phyloP scores from a whole-genome alignment of 2,113 vertebrate genomes.

The Trinectes maculatus region DNA sequence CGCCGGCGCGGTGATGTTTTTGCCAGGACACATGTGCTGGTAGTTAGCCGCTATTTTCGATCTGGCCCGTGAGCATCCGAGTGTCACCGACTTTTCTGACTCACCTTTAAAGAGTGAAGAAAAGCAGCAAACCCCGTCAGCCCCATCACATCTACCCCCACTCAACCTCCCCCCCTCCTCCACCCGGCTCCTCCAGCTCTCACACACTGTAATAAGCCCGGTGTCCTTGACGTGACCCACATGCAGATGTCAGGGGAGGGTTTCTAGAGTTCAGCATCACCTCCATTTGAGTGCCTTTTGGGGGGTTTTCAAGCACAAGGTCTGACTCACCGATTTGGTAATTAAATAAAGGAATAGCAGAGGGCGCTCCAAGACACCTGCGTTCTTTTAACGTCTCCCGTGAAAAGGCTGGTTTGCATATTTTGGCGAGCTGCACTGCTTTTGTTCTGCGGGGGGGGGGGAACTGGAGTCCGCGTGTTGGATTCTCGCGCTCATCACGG shows the following conservation, averaged over 20 bases:
- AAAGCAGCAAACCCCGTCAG: slow-evolving; percentile 49
- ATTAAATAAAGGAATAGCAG: slow-evolving; percentile 51
- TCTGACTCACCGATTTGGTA: slow-evolving; percentile 57
- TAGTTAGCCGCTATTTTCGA: slow-evolving; percentile 63
- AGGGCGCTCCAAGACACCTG: slow-evolving; percentile 59
- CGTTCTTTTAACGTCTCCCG: slow-evolving; percentile 40
- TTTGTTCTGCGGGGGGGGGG: slow-evolving; percentile 33
- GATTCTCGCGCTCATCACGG: background rate
- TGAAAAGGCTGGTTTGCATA: slow-evolving; percentile 12
- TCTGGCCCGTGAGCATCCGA: slow-evolving; percentile 37
- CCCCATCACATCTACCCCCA: too few species aligned
- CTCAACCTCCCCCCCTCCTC: background rate
- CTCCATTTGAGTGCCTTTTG: slow-evolving; percentile 24
- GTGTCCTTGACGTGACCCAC: slow-evolving; percentile 70
- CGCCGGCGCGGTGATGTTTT: slow-evolving; percentile 32
- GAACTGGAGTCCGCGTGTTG: too few species aligned
- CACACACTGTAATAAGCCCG: slow-evolving; percentile 47
- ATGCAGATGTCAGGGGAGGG: slow-evolving; percentile 57
- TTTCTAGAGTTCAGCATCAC: slow-evolving; percentile 41
- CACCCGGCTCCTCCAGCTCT: slow-evolving; percentile 17
- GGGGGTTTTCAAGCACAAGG: slow-evolving; percentile 30
- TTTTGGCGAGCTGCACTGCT: slow-evolving; percentile 43
- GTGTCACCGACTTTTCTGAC: slow-evolving; percentile 54
- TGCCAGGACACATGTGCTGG: slow-evolving; percentile 64
- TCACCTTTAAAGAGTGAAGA: slow-evolving; percentile 61